phyloP scores from a whole-genome alignment of 1,140 invertebrate species.

The Hyphantria cunea region DNA sequence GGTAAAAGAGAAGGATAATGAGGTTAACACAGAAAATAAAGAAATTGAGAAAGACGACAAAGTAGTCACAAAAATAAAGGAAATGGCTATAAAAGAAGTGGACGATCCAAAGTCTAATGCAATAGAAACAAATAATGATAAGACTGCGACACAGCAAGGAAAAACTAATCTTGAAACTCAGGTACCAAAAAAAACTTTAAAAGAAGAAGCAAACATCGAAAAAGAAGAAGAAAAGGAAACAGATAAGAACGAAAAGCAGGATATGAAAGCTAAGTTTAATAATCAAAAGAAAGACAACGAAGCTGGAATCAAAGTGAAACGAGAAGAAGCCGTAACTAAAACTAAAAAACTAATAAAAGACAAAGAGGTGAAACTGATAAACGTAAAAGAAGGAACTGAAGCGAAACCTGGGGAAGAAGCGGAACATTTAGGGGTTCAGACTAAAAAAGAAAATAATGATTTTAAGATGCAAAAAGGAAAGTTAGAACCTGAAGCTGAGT shows the following conservation, averaged over 20 bases:
- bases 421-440: no score
- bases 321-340: conserved; percentile 40
- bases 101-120: conserved; percentile 4
- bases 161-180: conserved; percentile 29
- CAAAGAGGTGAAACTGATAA: conserved; percentile 28
- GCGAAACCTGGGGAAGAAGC: conserved; percentile 10
- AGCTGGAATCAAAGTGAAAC: conserved; percentile 34
- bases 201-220: conserved; percentile 5
- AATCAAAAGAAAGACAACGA: conserved; percentile 24
- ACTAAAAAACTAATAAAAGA: conserved; percentile 18
- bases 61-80: conserved; percentile 27
- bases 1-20: not conserved
- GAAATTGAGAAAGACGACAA: conserved; percentile 38
- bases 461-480: conserved; percentile 6
- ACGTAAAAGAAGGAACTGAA: not conserved
- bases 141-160: conserved; percentile 5
- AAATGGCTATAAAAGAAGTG: not conserved
- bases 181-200: conserved; percentile 32
- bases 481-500: conserved; percentile 6
- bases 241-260: conserved; percentile 29
- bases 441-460: conserved; percentile 29
- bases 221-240: conserved; percentile 40
- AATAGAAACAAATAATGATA: conserved; percentile 35
- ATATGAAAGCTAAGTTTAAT: not conserved
- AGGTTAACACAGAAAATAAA: conserved; percentile 43